Base-by-base conservation (phyloP, 2,888 invertebrate genomes). In the Idaea dimidiata region DNA sequence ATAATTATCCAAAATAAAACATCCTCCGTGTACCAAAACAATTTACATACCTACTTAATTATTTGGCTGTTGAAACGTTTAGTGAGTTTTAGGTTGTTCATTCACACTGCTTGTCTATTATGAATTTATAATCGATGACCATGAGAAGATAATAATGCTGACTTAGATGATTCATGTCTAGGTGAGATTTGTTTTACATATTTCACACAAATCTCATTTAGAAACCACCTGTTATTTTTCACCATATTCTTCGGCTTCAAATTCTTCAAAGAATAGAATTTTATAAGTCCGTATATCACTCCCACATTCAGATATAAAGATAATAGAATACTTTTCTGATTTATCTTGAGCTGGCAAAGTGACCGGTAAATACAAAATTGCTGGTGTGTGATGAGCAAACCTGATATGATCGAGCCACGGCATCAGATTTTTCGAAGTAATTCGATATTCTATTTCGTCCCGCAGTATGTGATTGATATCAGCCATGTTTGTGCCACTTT, bases 261-360 rank as follows among this genome's bases (percentile, higher is more conserved):
- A 10, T 14, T 6, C 14, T 63, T 82, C 79, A 33, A 85, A 70
- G 62, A 91, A 89, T 10, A 88, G 55, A 59, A 92, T 81, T 71
- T 78, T 86, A 62, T 91, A 92, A 10, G 84, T 86, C 14, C 93
- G 86, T 62, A 93, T 80, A 66, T 93, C 93, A 86, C 89, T 86
- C 33, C 89, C 88, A 64, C 89, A 89, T 7, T 88, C 86, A 1
- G 93, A 93, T 8, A 84, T 87, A n/a, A 93, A 77, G 7, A 82
- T 83, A 6, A 93, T 66, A 1, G 85, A 72, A 67, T 86, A 88
- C 73, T 88, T 91, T 62, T 89, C 89, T 0, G 81, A 68, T 57
- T 78, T 82, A 43, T 85, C 82, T 6, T 78, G 73, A 1, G 70
- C 66, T 0, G 87, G 83, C 61, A 89, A 63, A 6, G 87, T 88